Conservation (phyloP, 2,888 invertebrate genomes). For the Cremastinae sp. region DNA sequence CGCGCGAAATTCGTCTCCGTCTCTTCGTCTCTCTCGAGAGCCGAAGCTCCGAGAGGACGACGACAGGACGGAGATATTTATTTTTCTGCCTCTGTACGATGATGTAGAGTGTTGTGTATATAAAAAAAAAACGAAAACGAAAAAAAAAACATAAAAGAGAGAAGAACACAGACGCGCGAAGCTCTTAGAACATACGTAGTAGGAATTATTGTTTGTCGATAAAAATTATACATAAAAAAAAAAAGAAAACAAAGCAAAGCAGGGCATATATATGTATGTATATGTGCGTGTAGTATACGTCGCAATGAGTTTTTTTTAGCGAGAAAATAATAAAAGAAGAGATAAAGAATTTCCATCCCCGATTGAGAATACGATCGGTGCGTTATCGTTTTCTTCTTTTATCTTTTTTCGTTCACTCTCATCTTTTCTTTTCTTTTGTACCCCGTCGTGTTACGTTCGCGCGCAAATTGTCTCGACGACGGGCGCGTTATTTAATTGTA, state of each 20-base stretch:
- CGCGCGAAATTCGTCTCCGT: slow-evolving; percentile 30
- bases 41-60: slow-evolving; percentile 14
- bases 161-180: slow-evolving; percentile 25
- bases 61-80: slow-evolving; percentile 38
- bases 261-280: slow-evolving; percentile 1
- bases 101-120: slow-evolving; percentile 57
- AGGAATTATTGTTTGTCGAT: slow-evolving; percentile 47
- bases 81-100: slow-evolving; percentile 44
- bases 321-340: slow-evolving; percentile 26
- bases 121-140: slow-evolving; percentile 12
- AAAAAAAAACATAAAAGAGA: slow-evolving; percentile 6
- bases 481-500: slow-evolving; percentile 38
- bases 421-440: not conserved
- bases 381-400: not conserved
- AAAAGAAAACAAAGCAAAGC: too few relatives aligned
- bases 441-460: slow-evolving; percentile 4
- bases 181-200: slow-evolving; percentile 43
- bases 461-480: slow-evolving; percentile 38
- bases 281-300: slow-evolving; percentile 16
- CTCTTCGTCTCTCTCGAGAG: slow-evolving; percentile 16
- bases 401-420: not conserved
- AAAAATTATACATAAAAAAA: slow-evolving; percentile 19
- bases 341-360: slow-evolving; percentile 23
- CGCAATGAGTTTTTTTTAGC: slow-evolving; percentile 48
- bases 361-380: not conserved